phyloP scores from a whole-genome alignment of 2,797 vertebrate genomes.

The Pipistrellus nathusii region DNA sequence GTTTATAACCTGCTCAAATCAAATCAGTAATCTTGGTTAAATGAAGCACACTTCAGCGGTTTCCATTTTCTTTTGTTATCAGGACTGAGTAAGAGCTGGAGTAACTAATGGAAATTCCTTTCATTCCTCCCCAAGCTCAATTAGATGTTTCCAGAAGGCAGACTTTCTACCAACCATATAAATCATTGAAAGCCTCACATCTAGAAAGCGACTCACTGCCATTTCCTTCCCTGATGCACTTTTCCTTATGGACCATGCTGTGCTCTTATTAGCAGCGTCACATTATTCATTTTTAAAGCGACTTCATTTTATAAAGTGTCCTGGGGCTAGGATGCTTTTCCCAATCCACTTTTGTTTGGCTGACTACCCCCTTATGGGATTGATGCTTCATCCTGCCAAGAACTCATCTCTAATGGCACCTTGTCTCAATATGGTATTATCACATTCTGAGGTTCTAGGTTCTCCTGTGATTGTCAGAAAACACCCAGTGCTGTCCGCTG shows the following conservation, averaged over 20 bases:
- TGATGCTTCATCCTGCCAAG: not conserved
- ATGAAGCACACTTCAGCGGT: not conserved
- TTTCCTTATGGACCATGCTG: not conserved
- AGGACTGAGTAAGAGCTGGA: not conserved
- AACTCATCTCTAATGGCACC: not conserved
- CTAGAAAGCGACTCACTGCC: not conserved
- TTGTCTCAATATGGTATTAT: not conserved
- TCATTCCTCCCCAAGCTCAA: slow-evolving; percentile 7
- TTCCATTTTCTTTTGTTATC: slow-evolving; percentile 1
- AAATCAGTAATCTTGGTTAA: not conserved
- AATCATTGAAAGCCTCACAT: not conserved
- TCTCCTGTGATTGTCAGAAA: not conserved
- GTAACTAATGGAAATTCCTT: slow-evolving; percentile 11
- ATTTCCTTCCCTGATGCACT: not conserved
- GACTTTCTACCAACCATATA: not conserved
- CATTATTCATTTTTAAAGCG: slow-evolving; percentile 58
- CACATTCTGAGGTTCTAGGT: not conserved
- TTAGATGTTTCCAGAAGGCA: slow-evolving; percentile 43
- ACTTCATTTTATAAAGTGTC: not conserved
- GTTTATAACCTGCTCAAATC: slow-evolving; percentile 2
- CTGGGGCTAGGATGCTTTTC: not conserved
- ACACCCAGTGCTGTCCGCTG: not conserved
- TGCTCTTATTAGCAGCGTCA: not conserved
- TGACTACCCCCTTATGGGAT: not conserved
- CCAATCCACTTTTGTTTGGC: not conserved